Percentiles rank a stretch among this genome's conserved stretches.
Conservation (phyloP, 2,888 invertebrate species). For the Acleris cristana region DNA sequence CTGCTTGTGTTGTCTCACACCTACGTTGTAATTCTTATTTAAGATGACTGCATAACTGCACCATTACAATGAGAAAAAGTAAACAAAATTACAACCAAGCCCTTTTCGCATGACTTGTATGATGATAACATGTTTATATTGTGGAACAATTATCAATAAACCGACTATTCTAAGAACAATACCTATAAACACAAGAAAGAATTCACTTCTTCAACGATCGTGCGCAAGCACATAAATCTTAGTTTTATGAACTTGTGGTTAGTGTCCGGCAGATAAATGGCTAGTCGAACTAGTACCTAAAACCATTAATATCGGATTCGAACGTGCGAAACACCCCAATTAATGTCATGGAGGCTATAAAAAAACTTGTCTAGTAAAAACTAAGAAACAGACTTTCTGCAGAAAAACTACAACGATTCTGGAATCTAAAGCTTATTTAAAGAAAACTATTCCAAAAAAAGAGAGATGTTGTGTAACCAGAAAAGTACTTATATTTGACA, state of each 20-base stretch:
- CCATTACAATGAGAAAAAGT: too few relatives aligned
- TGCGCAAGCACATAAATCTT: slow-evolving; percentile 40
- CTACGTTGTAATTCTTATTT: too few relatives aligned
- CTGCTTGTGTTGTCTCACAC: too few relatives aligned
- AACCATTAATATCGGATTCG: slow-evolving; percentile 37
- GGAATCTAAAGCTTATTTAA: background rate
- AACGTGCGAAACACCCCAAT: slow-evolving; percentile 45
- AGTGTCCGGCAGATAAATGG: slow-evolving; percentile 31
- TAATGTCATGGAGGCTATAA: slow-evolving; percentile 39
- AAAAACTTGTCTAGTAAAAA: slow-evolving; percentile 25
- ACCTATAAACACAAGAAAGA: slow-evolving; percentile 11
- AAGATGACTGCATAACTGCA: too few relatives aligned
- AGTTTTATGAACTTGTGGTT: slow-evolving; percentile 41
- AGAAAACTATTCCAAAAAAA: too few relatives aligned
- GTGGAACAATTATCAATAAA: background rate
- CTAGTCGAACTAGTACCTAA: slow-evolving; percentile 19
- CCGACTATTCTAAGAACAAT: background rate
- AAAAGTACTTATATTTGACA: background rate
- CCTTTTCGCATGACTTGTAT: too few relatives aligned
- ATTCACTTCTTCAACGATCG: slow-evolving; percentile 18
- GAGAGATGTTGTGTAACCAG: background rate
- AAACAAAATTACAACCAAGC: too few relatives aligned
- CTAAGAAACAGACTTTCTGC: slow-evolving; percentile 20
- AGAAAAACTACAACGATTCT: background rate
- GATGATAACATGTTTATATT: too few relatives aligned